Evolutionary conservation across 2,797 vertebrate species (phyloP), one percentile per base, ranked within the genome.

Genomic region (Rallus crepitans): DNA sequence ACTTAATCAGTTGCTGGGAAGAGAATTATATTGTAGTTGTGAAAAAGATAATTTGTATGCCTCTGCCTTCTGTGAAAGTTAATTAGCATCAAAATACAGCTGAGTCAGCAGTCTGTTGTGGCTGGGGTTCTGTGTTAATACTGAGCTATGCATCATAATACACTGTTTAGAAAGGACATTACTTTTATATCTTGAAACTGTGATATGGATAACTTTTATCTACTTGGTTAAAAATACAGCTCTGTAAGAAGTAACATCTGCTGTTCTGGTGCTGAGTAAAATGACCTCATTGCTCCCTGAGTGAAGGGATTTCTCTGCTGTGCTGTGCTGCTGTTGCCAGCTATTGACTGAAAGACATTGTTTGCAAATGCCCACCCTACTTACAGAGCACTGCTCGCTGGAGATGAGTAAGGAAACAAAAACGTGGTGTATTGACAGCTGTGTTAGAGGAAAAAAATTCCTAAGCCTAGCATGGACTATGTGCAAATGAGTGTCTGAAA

Each of bases 121-220:
- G 42, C n/a, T 8, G n/a, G 72, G 24, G 39, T 31, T 60, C 79
- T 31, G 1, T n/a, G 25, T 45, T 35, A 33, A 24, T 69, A 12
- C 40, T 4, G 1, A 78, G 20, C 31, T 60, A 2, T 55, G 40
- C 12, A 2, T 45, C 11, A 3, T 64, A 30, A 16, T 50, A 12
- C 2, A 5, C 60, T 56, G 1, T 33, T 72, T 64, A 73, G 9
- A 3, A 76, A 33, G 82, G 16, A 57, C 33, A 14, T 15, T 33
- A 10, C 2, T 0, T 15, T 66, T 77, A 39, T 48, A 2, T 23
- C 60, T 64, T 40, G 33, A 24, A 73, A 66, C 4, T 48, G 48
- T 0, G 0, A 3, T 30, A 4, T 5, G 27, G 39, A 0, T 47
- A 40, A 68, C 15, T 87, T 57, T 48, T 57, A 27, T 24, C 53